A percentile compares a stretch with the other conserved stretches of the same genome.
phyloP scores from a whole-genome alignment of 2,797 vertebrate species.

The Sebastes variabilis region DNA sequence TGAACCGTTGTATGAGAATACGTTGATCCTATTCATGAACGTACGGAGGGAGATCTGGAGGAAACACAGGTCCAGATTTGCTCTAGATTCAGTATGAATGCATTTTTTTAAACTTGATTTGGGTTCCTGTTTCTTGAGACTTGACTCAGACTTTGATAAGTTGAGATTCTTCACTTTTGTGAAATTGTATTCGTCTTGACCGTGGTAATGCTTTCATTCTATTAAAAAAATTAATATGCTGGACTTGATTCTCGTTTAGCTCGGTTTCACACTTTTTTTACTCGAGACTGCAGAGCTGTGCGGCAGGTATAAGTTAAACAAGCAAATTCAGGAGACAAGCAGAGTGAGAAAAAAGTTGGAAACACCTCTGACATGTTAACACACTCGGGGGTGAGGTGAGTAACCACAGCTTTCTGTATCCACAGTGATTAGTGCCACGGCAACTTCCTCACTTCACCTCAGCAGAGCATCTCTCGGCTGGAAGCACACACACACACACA shows the following conservation, averaged over 20 bases:
- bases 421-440: slow-evolving; percentile 42
- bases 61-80: not conserved
- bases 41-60: not conserved
- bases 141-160: not conserved
- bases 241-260: slow-evolving; percentile 7
- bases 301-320: slow-evolving; percentile 5
- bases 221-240: not conserved
- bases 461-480: not conserved
- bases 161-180: not conserved
- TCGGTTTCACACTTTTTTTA: not conserved
- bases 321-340: not conserved
- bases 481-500: not conserved
- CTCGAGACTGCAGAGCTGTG: not conserved
- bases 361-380: slow-evolving; percentile 54
- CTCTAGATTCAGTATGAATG: not conserved
- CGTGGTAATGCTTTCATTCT: not conserved
- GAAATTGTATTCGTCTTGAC: not conserved
- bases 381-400: slow-evolving; percentile 21
- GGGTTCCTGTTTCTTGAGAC: not conserved
- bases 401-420: slow-evolving; percentile 30
- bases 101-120: not conserved
- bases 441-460: slow-evolving; percentile 30
- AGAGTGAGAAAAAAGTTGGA: slow-evolving; percentile 45
- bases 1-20: no score
- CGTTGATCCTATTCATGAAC: not conserved